A percentile compares a stretch with the other conserved stretches of the same genome.
phyloP scores from a whole-genome alignment of 2,888 invertebrate genomes.

The Troides aeacus region DNA sequence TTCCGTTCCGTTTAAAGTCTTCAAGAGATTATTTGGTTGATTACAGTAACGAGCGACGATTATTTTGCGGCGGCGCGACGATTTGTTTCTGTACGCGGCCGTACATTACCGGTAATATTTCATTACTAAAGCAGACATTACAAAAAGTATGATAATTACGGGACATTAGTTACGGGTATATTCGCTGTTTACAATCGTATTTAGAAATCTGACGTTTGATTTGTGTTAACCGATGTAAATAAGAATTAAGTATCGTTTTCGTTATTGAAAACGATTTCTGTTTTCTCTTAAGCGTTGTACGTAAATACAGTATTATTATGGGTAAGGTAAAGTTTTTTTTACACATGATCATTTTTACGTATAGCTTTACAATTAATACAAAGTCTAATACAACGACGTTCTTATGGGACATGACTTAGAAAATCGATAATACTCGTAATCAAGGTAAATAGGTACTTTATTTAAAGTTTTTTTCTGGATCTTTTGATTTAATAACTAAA shows the following conservation, averaged over 20 bases:
- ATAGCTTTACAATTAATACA: too few species aligned
- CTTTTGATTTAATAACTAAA: too few species aligned
- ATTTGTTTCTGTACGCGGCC: slow-evolving; percentile 19
- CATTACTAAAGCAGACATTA: slow-evolving; percentile 12
- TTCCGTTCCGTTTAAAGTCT: slow-evolving; percentile 17
- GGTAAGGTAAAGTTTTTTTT: not conserved
- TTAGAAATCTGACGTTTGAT: not conserved
- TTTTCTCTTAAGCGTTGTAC: not conserved
- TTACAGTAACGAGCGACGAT: slow-evolving; percentile 20
- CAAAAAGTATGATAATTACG: slow-evolving; percentile 8
- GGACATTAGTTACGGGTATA: not conserved
- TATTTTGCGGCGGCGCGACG: slow-evolving; percentile 15
- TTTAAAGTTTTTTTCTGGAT: too few species aligned
- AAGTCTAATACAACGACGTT: too few species aligned
- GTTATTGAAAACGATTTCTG: not conserved
- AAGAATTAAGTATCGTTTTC: not conserved
- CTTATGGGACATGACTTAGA: too few species aligned
- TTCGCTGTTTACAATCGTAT: not conserved
- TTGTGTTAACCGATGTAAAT: not conserved
- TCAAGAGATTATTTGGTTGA: slow-evolving; percentile 18
- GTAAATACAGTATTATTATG: too few species aligned
- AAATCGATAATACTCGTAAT: too few species aligned
- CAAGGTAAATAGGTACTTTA: too few species aligned
- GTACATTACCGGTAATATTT: slow-evolving; percentile 18
- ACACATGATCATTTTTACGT: too few species aligned